A percentile compares a stretch with the other conserved stretches of the same genome.
These are phyloP conservation scores for Helogale parvula DNA, from an alignment of 2,113 vertebrate species.

Conservation along the genomic window DNA sequence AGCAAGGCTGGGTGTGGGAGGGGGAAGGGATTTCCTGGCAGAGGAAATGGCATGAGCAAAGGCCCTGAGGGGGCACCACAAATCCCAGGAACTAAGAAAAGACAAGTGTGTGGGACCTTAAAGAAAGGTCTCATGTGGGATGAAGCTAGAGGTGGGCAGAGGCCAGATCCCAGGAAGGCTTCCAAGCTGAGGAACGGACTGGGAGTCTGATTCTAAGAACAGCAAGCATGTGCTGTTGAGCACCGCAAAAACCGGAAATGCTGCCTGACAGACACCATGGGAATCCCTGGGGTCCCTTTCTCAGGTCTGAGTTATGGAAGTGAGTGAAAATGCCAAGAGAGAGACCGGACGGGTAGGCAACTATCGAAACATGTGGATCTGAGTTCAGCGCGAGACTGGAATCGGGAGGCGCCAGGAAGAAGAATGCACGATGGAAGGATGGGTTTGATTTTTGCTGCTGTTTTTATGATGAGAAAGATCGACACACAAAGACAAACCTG, in stretches of 20 bases:
- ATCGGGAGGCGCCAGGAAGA: background rate
- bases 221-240: background rate
- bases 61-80: background rate
- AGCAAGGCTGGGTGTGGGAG: background rate
- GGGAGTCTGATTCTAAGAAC: background rate
- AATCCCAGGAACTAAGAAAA: background rate
- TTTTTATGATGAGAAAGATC: background rate
- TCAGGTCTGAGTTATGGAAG: background rate
- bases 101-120: background rate
- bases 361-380: background rate
- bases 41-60: slow-evolving; percentile 36
- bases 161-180: background rate
- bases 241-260: background rate
- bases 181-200: background rate
- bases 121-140: background rate
- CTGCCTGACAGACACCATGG: background rate
- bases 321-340: background rate
- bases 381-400: background rate
- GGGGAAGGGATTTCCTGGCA: slow-evolving; percentile 16
- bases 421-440: background rate
- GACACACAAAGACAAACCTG: background rate
- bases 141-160: background rate
- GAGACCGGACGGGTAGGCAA: background rate
- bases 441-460: background rate
- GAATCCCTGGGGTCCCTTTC: background rate